Evolutionary conservation across 1,140 invertebrate genomes (phyloP), one percentile per base, ranked within the genome.

Genomic region (Drosophila varians): DNA sequence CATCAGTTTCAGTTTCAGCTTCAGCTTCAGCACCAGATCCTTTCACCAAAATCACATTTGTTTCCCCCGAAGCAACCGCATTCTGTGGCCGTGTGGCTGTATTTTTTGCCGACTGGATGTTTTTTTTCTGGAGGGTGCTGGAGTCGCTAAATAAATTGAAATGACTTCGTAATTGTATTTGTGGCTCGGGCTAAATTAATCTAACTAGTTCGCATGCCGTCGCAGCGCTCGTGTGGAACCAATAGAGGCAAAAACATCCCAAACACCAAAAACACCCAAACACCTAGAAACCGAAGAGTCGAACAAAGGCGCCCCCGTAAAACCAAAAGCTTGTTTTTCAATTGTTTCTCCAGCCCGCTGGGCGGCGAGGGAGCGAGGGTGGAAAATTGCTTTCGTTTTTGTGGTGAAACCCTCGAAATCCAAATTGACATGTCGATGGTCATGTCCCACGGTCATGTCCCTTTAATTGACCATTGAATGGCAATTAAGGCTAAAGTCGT

Each of bases 161-260:
- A 86, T 87, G 82, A 86, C 73, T 86, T 71, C 66, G 80, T 86
- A 86, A 86, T 86, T 86, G 80, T 86, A 82, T 86, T 86, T 86
- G 80, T 46, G 82, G 77, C 77, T 80, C 77, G 62, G 69, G 74
- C 80, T 64, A 82, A 86, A 86, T 86, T 87, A 86, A 86, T 87
- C 82, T 74, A 87, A 87, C 80, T 86, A 84, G 80, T 84, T 84
- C 60, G 80, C 61, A 84, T 84, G 80, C 80, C 80, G 60, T 55
- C 31, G 47, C 66, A 53, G 57, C 80, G 61, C 66, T 86, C 80
- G 79, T 86, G 79, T 84, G 80, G 76, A 86, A 84, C 80, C 80
- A 64, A 65, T 65, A 47, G 43, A 54, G 56, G 21, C 57, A 74
- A 36, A 42, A 61, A 56, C 70, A 47, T 42, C 14, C 14, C 26